Evolutionary conservation across 2,888 invertebrate species (phyloP).

Genomic region (Elgonia sp.): DNA sequence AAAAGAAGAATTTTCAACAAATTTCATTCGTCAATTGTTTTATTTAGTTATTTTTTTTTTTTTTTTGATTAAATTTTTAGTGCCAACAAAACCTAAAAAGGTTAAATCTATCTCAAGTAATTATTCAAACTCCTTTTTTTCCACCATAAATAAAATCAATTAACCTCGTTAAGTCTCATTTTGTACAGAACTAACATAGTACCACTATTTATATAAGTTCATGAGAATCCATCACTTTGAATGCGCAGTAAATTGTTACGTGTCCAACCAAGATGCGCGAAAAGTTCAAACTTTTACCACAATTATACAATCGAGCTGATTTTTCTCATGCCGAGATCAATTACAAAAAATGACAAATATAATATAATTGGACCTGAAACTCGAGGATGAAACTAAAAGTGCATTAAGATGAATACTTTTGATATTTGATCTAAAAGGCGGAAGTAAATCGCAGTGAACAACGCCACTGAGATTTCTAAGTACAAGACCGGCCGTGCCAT

Average conservation of each 20-base stretch:
- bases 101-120: too few species aligned
- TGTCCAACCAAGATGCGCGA: not conserved
- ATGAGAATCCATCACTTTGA: not conserved
- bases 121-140: too few species aligned
- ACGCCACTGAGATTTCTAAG: slow-evolving; percentile 75
- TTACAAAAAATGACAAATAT: not conserved
- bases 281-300: slow-evolving; percentile 15
- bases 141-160: not conserved
- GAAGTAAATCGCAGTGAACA: slow-evolving; percentile 69
- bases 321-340: not conserved
- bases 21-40: too few species aligned
- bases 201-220: slow-evolving; percentile 13
- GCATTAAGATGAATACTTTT: slow-evolving; percentile 35
- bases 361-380: not conserved
- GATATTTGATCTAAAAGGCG: slow-evolving; percentile 64
- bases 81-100: too few species aligned
- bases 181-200: not conserved
- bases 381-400: not conserved
- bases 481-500: slow-evolving; percentile 80
- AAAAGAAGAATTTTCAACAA: too few species aligned
- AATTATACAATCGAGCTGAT: not conserved
- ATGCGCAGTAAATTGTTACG: not conserved
- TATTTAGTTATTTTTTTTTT: too few species aligned
- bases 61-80: too few species aligned
- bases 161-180: not conserved